These are phyloP conservation scores for Thalassoma bifasciatum DNA, from an alignment of 2,113 vertebrate genomes.

Conservation along the genomic window DNA sequence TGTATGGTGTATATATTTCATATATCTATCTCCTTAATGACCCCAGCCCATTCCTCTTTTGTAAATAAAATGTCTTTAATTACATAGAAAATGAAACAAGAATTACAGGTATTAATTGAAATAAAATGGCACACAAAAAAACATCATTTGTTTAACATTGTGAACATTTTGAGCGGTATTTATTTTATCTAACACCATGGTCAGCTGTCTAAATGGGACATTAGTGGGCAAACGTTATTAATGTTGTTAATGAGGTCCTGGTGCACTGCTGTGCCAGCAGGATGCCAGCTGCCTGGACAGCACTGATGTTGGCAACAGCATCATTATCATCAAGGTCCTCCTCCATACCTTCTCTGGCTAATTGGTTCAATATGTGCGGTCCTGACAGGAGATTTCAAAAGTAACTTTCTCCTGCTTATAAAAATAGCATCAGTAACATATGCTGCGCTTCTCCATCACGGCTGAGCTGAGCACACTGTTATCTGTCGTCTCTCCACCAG, in stretches of 20 bases:
- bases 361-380: conserved; percentile 49
- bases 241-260: conserved; percentile 65
- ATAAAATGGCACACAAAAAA: background rate
- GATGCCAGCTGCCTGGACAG: conserved; percentile 64
- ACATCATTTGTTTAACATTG: background rate
- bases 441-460: conserved; percentile 42
- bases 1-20: no score
- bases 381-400: conserved; percentile 42
- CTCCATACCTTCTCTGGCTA: conserved; percentile 42
- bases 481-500: conserved; percentile 63
- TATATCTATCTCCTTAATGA: no score
- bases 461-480: conserved; percentile 39
- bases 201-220: conserved; percentile 18
- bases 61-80: conserved; percentile 23
- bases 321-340: conserved; percentile 66
- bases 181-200: conserved; percentile 6
- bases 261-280: conserved; percentile 62
- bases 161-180: conserved; percentile 12
- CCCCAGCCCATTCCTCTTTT: no score
- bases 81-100: background rate
- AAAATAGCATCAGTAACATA: conserved; percentile 62
- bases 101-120: background rate
- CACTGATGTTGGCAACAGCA: conserved; percentile 55
- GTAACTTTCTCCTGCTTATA: conserved; percentile 44
- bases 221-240: conserved; percentile 39